These are phyloP conservation scores for Oryzias dopingdopingensis DNA, from an alignment of 2,797 vertebrate genomes.

Conservation along the genomic window DNA sequence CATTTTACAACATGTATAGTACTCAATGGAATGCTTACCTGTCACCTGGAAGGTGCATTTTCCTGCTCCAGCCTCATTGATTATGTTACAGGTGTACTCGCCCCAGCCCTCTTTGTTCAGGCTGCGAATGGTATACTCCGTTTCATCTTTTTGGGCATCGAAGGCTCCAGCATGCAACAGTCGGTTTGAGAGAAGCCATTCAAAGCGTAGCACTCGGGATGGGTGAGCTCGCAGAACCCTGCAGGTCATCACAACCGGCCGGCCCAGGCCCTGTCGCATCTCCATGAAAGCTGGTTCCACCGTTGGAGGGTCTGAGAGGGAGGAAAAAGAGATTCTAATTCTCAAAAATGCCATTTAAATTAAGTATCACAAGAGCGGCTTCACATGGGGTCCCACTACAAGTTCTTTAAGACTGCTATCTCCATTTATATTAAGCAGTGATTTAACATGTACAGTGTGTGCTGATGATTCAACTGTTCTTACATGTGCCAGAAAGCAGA, in stretches of 20 bases:
- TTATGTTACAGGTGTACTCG: constrained; percentile 94
- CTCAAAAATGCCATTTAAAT: constrained; percentile 22
- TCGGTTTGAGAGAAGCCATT: constrained; percentile 91
- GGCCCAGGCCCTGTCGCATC: constrained; percentile 90
- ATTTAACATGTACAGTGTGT: too few relatives aligned
- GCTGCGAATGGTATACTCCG: constrained; percentile 85
- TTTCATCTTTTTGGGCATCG: constrained; percentile 86
- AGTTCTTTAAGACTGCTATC: too few relatives aligned
- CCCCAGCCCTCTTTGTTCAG: constrained; percentile 90
- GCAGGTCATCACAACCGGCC: constrained; percentile 90
- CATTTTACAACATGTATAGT: too few relatives aligned
- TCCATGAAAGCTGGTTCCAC: constrained; percentile 91
- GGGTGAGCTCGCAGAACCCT: constrained; percentile 91
- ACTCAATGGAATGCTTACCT: constrained; percentile 70
- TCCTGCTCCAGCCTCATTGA: constrained; percentile 93
- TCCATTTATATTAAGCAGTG: too few relatives aligned
- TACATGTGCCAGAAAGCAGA: too few relatives aligned
- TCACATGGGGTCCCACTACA: too few relatives aligned
- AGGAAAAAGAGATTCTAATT: constrained; percentile 15
- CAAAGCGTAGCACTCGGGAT: constrained; percentile 89
- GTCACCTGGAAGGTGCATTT: constrained; percentile 95
- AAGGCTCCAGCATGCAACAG: constrained; percentile 89
- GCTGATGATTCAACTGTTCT: too few relatives aligned
- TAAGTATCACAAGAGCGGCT: too few relatives aligned
- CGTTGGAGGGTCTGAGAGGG: constrained; percentile 85